These are phyloP conservation scores for Hoplostethus mediterraneus DNA, from an alignment of 2,797 vertebrate species.

Conservation along the genomic window DNA sequence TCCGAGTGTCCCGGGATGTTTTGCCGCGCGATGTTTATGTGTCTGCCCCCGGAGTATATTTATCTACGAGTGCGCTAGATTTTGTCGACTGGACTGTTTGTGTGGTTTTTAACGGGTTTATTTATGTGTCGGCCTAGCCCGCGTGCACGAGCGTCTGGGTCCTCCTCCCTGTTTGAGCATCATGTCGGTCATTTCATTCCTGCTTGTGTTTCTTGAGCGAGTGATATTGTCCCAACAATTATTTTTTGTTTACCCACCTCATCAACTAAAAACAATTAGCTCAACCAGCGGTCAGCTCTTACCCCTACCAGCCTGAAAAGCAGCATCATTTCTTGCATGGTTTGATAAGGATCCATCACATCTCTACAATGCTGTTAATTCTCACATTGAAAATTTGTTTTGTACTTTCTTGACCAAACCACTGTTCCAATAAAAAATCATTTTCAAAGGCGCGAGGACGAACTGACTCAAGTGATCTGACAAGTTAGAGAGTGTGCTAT, in stretches of 20 bases:
- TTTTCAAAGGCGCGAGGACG: conserved; percentile 22
- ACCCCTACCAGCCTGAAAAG: conserved; percentile 16
- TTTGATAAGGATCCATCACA: conserved; percentile 39
- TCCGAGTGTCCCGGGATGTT: conserved; percentile 63
- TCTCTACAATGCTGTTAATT: conserved; percentile 38
- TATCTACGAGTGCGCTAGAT: conserved; percentile 48
- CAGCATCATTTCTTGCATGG: conserved; percentile 50
- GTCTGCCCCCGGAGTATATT: conserved; percentile 57
- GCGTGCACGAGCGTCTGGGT: conserved; percentile 33
- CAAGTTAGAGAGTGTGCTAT: conserved; percentile 10
- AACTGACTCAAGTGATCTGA: conserved; percentile 7
- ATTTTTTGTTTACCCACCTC: conserved; percentile 40
- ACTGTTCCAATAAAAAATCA: conserved; percentile 9
- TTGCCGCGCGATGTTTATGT: conserved; percentile 64
- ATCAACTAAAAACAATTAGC: conserved; percentile 21
- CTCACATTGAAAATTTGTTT: conserved; percentile 32
- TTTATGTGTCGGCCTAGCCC: conserved; percentile 44
- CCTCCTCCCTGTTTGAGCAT: background rate
- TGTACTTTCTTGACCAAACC: conserved; percentile 23
- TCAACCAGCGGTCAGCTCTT: conserved; percentile 33
- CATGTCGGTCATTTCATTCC: background rate
- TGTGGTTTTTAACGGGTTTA: conserved; percentile 54
- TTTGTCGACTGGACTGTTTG: conserved; percentile 55
- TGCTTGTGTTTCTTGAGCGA: too few relatives aligned
- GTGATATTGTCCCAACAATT: conserved; percentile 18